Evolutionary conservation across 2,113 vertebrate genomes (phyloP).

Genomic region (Cromileptes altivelis): DNA sequence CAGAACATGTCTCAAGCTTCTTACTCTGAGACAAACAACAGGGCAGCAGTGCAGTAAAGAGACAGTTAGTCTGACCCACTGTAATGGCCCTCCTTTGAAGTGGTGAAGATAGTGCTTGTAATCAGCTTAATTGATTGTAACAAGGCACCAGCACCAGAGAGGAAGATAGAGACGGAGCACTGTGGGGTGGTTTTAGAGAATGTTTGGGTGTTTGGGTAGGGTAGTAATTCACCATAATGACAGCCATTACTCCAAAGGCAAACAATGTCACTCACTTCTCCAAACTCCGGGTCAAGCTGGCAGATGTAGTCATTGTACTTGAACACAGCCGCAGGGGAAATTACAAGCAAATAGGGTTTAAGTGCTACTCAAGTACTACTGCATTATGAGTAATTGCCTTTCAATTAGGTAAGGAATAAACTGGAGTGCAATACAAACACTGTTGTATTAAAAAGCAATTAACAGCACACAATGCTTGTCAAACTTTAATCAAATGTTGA

Average conservation of each 20-base stretch:
- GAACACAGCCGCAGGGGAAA: slow-evolving; percentile 64
- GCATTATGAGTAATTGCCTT: slow-evolving; percentile 39
- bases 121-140: slow-evolving; percentile 85
- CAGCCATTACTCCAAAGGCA: slow-evolving; percentile 81
- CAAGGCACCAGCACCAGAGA: slow-evolving; percentile 75
- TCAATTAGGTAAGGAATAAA: slow-evolving; percentile 48
- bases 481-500: slow-evolving; percentile 25
- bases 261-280: slow-evolving; percentile 77
- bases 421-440: slow-evolving; percentile 27
- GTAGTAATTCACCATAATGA: slow-evolving; percentile 83
- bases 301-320: slow-evolving; percentile 53
- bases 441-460: slow-evolving; percentile 24
- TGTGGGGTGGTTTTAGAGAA: slow-evolving; percentile 69
- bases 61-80: slow-evolving; percentile 78
- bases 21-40: slow-evolving; percentile 61
- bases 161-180: slow-evolving; percentile 62
- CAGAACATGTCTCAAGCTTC: neutral
- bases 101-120: slow-evolving; percentile 83
- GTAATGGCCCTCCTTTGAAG: slow-evolving; percentile 78
- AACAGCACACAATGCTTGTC: neutral
- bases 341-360: slow-evolving; percentile 59
- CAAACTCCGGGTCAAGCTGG: slow-evolving; percentile 59
- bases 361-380: slow-evolving; percentile 50
- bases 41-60: slow-evolving; percentile 64
- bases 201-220: slow-evolving; percentile 75